Base-by-base conservation (phyloP, 1,140 invertebrate genomes). In the Drosophila nigromelanica region DNA sequence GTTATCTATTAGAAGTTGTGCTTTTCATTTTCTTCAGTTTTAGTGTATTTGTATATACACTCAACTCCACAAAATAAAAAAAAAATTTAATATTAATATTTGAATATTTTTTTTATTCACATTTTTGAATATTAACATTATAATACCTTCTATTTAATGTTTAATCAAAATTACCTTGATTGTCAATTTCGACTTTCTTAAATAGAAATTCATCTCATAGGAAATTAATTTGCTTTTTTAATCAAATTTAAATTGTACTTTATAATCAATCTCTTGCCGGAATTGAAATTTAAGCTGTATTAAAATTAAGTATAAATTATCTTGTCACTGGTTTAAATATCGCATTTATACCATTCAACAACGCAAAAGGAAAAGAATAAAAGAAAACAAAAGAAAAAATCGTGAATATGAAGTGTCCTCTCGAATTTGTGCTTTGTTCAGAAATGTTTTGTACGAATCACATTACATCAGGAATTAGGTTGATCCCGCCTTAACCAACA, bases 401-500 rank as follows among this genome's bases (percentile, higher is more conserved):
- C 40, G 18, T 27, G 24, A 15, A 56, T 56, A 30, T 42, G 54
- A 59, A 59, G 40, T 33, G 24, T 35, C 5, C 5, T 21, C 24
- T 21, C 11, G 7, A 14, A 2, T 15, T 12, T 67, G 39, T 48
- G 24, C n/a, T 21, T 15, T 12, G 5, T 12, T 21, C 14, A n/a
- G 33, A 30, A 62, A 45, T 62, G 40, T 52, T 72, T 67, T 59
- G 14, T 59, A 33, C 21, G 62, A 37, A 37, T 72, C 68, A 50
- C 37, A 64, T 64, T 64, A 64, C 68, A 58, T 15, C 47, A 24
- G 52, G 61, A 58, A 66, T 71, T 71, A 58, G 58, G 61, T 66
- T 71, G 39, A 66, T 66, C 61, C 68, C 35, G 37, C 39, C 21
- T 67, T 66, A 59, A 52, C 55, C 21, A 50, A 51, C 54, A 67